Evolutionary conservation across 2,113 vertebrate genomes (phyloP).

Genomic region (Irena cyanogastra): DNA sequence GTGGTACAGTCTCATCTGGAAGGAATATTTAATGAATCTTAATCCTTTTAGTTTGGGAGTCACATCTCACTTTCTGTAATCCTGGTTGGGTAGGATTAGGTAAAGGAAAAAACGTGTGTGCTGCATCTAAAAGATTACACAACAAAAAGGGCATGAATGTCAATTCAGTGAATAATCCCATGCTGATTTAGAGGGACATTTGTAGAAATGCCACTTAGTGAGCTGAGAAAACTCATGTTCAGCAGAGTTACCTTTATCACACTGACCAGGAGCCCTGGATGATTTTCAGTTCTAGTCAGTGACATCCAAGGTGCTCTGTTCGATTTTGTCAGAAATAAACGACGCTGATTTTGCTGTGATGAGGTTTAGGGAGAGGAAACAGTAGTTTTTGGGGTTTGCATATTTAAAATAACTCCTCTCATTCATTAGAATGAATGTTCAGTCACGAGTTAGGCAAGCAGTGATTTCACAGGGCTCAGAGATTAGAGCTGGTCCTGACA

Average conservation of each 20-base stretch:
- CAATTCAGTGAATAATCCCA: rapidly evolving
- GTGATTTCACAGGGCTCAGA: neutral
- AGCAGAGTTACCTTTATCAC: neutral
- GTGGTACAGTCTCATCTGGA: neutral
- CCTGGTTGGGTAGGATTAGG: neutral
- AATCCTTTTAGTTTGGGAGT: neutral
- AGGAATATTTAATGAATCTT: neutral
- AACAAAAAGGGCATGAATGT: neutral
- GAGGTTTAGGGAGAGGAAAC: neutral
- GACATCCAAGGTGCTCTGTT: neutral
- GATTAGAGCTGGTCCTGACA: neutral
- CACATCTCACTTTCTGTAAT: neutral
- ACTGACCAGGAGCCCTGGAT: neutral
- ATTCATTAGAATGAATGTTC: neutral
- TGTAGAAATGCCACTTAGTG: neutral
- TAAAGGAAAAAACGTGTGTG: neutral
- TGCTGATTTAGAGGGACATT: neutral
- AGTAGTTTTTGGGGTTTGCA: neutral
- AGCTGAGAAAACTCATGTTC: neutral
- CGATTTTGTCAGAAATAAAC: neutral
- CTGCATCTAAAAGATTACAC: neutral
- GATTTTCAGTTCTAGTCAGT: neutral
- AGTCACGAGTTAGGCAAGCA: neutral
- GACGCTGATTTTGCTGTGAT: rapidly evolving
- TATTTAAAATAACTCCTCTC: neutral